Evolutionary conservation across 2,888 invertebrate species (phyloP), one percentile per base, ranked within the genome.

Genomic region (Nowickia ferox): DNA sequence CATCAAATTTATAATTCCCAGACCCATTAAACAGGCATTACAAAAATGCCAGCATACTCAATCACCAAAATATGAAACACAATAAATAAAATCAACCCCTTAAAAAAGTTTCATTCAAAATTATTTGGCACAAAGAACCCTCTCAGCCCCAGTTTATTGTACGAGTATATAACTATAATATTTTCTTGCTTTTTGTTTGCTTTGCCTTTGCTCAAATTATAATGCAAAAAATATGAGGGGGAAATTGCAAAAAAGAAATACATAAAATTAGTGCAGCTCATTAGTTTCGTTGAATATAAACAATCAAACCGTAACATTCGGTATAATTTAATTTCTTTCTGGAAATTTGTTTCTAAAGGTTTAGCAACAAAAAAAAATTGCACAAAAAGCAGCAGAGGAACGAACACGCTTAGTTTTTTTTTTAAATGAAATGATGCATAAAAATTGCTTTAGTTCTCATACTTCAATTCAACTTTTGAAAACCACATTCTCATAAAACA

Each of bases 181-280:
- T 48, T 72, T 74, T 71, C 42, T 59, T 48, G 4, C 38, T 61
- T 5, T 8, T 46, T 65, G 38, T 61, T 57, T 61, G 17, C 53
- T 61, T 57, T 61, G 17, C 53, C 46, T 65, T 15, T 55, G n/a
- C 42, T 42, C 42, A 61, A 79, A 53, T 30, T n/a, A 65, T 40
- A 40, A 63, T 15, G 30, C 17, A 30, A 66, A 59, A 69, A 30
- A 48, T 65, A 53, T 59, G 57, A 65, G 30, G 38, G 75, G 46
- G 15, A 53, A 69, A 61, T 46, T 79, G 17, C 13, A 53, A 84
- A 78, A 81, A 78, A 4, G 4, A 30, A 30, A 6, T 5, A 30
- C 0, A 30, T 30, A 30, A 86, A 88, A 87, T 88, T 88, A 85
- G 88, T 88, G 87, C 87, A 86, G 87, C 87, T 88, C 88, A 88